Evolutionary conservation across 1,140 invertebrate genomes (phyloP).

Genomic region (Metopolophium dirhodum): DNA sequence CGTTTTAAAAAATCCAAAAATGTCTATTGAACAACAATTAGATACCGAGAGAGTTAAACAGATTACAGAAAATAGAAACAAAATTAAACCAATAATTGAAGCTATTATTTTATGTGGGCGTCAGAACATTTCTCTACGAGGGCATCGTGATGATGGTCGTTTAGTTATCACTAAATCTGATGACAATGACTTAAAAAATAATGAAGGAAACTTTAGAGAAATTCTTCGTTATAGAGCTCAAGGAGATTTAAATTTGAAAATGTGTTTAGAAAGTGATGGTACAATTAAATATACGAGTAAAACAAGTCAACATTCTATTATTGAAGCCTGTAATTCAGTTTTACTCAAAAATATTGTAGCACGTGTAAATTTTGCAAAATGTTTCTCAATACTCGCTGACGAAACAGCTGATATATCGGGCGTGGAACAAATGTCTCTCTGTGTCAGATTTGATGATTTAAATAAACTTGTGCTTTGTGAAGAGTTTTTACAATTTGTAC

Average conservation of each 20-base stretch:
- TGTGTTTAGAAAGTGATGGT: background rate
- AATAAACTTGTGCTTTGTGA: conserved; percentile 16
- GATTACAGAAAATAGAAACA: background rate
- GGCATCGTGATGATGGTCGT: background rate
- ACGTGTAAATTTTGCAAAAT: conserved; percentile 2
- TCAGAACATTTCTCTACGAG: background rate
- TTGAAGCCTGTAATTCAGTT: background rate
- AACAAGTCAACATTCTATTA: background rate
- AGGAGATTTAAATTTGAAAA: background rate
- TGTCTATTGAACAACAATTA: conserved; percentile 33
- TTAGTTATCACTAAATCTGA: background rate
- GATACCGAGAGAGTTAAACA: background rate
- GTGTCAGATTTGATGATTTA: conserved; percentile 12
- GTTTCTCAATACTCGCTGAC: background rate
- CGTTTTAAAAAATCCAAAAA: conserved; percentile 8
- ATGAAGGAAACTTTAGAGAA: conserved; percentile 2
- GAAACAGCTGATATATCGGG: background rate
- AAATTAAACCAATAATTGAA: conserved; percentile 30
- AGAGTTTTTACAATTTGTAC: too few species aligned
- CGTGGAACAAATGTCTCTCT: conserved; percentile 25
- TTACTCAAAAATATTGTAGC: conserved; percentile 16
- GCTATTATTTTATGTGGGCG: too few species aligned
- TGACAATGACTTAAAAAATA: background rate
- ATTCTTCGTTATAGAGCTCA: conserved; percentile 16
- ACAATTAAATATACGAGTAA: conserved; percentile 31